A percentile compares a stretch with the other conserved stretches of the same genome.
phyloP scores from a whole-genome alignment of 2,113 vertebrate genomes.

The Galbula dea region DNA sequence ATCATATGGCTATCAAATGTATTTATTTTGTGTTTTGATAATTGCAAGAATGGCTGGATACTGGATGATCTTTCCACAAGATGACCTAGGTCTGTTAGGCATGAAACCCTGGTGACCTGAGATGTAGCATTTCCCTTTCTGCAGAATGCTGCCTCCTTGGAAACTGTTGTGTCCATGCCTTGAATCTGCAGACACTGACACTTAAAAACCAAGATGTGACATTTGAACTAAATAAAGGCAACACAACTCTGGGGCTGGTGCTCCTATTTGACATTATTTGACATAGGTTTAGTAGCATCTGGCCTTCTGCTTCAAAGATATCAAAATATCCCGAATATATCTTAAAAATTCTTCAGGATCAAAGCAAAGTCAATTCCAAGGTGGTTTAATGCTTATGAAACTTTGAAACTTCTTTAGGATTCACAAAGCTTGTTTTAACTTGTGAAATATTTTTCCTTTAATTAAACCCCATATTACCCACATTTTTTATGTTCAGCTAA shows the following conservation, averaged over 20 bases:
- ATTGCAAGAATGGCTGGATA: neutral
- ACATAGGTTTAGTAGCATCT: neutral
- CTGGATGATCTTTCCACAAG: neutral
- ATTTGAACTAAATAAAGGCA: neutral
- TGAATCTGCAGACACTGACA: neutral
- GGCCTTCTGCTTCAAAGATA: neutral
- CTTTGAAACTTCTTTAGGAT: neutral
- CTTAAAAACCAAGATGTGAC: neutral
- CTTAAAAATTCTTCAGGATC: neutral
- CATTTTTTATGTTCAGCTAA: neutral
- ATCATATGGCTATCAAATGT: neutral
- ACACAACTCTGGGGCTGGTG: neutral
- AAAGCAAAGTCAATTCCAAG: neutral
- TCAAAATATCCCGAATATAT: neutral
- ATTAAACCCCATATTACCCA: slow-evolving; percentile 20
- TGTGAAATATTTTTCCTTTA: slow-evolving; percentile 27
- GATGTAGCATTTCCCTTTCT: neutral
- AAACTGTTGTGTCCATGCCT: accelerated
- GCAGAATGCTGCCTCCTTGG: neutral
- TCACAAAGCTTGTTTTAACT: slow-evolving; percentile 37
- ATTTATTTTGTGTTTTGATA: neutral
- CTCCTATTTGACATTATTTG: neutral
- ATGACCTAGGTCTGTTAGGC: neutral
- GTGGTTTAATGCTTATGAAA: slow-evolving; percentile 36
- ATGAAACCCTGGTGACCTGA: neutral